Percentiles rank a stretch among this genome's conserved stretches.
These are phyloP conservation scores for Crepidodera aurea DNA, from an alignment of 2,888 invertebrate genomes.

Conservation along the genomic window DNA sequence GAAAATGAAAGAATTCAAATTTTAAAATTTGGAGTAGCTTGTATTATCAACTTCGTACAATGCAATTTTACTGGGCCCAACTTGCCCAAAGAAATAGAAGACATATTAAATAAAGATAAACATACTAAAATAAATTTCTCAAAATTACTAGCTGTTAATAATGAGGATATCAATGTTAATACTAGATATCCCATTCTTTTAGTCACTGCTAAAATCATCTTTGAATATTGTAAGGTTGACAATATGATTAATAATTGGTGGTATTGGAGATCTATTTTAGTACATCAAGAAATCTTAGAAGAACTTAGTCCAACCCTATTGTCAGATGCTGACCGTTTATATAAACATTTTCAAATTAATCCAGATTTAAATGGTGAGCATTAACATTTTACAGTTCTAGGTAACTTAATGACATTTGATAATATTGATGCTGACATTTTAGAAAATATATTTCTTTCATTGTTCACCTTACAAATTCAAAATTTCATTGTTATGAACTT, in stretches of 20 bases:
- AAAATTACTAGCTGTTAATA: constrained; percentile 65
- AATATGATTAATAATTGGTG: constrained; percentile 70
- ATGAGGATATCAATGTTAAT: constrained; percentile 74
- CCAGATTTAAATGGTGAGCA: constrained; percentile 55
- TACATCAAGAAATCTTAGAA: constrained; percentile 81
- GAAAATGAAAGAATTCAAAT: constrained; percentile 61
- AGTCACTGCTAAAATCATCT: constrained; percentile 59
- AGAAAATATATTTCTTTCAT: too few relatives aligned
- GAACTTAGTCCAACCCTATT: constrained; percentile 76
- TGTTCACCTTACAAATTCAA: too few relatives aligned
- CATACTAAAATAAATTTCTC: constrained; percentile 62
- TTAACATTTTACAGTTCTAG: neutral
- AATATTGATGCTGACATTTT: too few relatives aligned
- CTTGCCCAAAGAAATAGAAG: constrained; percentile 59
- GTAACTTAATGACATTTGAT: too few relatives aligned
- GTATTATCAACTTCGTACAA: constrained; percentile 78
- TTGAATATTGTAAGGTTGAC: constrained; percentile 55
- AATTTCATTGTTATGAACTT: too few relatives aligned
- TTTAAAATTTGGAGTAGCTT: constrained; percentile 68
- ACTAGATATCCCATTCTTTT: constrained; percentile 66
- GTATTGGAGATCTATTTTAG: constrained; percentile 74
- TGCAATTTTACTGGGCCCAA: constrained; percentile 84
- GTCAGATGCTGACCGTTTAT: constrained; percentile 64
- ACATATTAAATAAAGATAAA: constrained; percentile 61
- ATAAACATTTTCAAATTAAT: constrained; percentile 53